phyloP scores from a whole-genome alignment of 2,113 vertebrate genomes.

The Nothocercus julius region DNA sequence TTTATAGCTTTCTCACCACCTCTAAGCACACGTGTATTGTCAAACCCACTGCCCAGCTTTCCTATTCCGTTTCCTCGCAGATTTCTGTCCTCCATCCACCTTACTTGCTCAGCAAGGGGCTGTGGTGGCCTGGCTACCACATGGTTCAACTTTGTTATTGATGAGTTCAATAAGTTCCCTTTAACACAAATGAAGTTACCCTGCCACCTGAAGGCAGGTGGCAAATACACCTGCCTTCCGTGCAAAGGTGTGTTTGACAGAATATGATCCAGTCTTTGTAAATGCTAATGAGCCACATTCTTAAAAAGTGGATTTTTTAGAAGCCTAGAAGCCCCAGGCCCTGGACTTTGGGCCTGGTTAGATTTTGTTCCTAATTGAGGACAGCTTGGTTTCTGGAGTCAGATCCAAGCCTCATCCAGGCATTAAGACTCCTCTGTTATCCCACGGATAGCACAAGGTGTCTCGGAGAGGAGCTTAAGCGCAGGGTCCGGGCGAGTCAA shows the following conservation, averaged over 20 bases:
- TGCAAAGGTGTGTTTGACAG: neutral
- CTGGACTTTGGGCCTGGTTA: neutral
- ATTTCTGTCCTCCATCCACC: neutral
- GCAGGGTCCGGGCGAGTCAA: neutral
- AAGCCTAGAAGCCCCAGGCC: neutral
- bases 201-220: neutral
- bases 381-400: neutral
- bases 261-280: neutral
- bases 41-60: neutral
- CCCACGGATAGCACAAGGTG: neutral
- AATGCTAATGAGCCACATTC: neutral
- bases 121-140: neutral
- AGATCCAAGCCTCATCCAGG: neutral
- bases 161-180: neutral
- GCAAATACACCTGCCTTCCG: neutral
- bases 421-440: neutral
- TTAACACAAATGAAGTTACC: neutral
- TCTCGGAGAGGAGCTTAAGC: fast-evolving
- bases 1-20: conserved; percentile 1
- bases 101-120: neutral
- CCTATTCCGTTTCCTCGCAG: neutral
- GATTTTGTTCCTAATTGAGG: neutral
- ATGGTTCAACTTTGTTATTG: neutral
- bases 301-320: neutral
- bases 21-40: neutral